A percentile compares a stretch with the other conserved stretches of the same genome.
Conservation (phyloP, 92 coral and sea anemone species). For the Nematostella vectensis region DNA sequence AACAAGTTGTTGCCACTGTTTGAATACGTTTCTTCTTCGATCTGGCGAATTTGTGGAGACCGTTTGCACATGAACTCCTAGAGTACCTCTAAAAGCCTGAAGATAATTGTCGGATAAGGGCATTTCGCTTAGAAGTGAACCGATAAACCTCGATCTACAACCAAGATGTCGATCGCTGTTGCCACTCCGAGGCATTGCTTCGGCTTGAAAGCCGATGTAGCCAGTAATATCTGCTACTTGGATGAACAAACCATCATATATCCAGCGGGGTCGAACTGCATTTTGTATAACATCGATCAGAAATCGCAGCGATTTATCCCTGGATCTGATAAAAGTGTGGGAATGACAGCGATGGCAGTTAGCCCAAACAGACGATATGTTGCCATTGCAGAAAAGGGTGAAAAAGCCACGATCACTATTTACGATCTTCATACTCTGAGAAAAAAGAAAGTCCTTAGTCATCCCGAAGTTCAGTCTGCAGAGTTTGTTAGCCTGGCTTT, state of each 20-base stretch:
- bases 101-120: too few relatives aligned
- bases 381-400: constrained; percentile 92
- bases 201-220: constrained; percentile 93
- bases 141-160: too few relatives aligned
- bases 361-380: constrained; percentile 97
- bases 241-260: constrained; percentile 98
- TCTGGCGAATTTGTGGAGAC: too few relatives aligned
- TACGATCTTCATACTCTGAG: constrained; percentile 95
- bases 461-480: constrained; percentile 72
- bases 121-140: too few relatives aligned
- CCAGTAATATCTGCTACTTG: constrained; percentile 89
- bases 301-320: constrained; percentile 97
- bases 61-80: too few relatives aligned
- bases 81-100: too few relatives aligned
- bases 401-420: constrained; percentile 88
- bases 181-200: constrained; percentile 92
- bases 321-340: constrained; percentile 92
- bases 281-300: constrained; percentile 94
- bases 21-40: too few relatives aligned
- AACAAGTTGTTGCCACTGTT: too few relatives aligned
- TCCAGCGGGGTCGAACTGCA: constrained; percentile 97
- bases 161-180: constrained; percentile 91
- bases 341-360: constrained; percentile 96
- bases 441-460: constrained; percentile 86
- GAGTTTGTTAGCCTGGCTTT: constrained; percentile 98